Percentiles rank a stretch among this genome's conserved stretches.
Conservation (phyloP, 2,888 invertebrate species). For the Rhamphomyia laevipes region DNA sequence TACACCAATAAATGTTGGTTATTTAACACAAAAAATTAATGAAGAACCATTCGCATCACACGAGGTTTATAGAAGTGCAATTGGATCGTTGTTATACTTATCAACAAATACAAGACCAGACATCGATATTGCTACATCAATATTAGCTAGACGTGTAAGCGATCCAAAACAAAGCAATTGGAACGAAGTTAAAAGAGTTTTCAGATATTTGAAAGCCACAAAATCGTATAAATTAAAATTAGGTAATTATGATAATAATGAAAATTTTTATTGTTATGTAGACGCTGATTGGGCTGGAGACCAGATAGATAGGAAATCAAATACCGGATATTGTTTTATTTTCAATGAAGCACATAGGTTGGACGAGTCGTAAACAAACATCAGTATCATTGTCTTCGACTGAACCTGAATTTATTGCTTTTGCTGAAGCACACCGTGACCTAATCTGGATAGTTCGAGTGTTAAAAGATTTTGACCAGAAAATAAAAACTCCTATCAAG, state of each 20-base stretch:
- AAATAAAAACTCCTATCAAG: not conserved
- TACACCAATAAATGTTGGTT: slow-evolving; percentile 6
- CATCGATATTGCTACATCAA: slow-evolving; percentile 13
- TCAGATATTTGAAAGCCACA: slow-evolving; percentile 16
- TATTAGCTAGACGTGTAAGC: slow-evolving; percentile 11
- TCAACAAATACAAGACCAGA: slow-evolving; percentile 17
- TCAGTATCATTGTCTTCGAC: not conserved
- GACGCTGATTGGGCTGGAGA: slow-evolving; percentile 22
- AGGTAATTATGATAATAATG: not conserved
- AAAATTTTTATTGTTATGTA: not conserved
- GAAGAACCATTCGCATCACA: not conserved
- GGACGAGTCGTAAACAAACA: slow-evolving; percentile 18
- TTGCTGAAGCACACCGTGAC: not conserved
- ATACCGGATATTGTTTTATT: slow-evolving; percentile 18
- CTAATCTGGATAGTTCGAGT: not conserved
- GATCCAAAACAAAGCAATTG: slow-evolving; percentile 6
- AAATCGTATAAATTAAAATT: not conserved
- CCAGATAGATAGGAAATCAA: slow-evolving; percentile 18
- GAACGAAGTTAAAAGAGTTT: slow-evolving; percentile 9
- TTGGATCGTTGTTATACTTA: slow-evolving; percentile 17
- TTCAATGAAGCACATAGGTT: slow-evolving; percentile 14
- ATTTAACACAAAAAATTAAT: not conserved
- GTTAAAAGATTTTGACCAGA: not conserved
- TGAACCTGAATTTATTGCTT: not conserved
- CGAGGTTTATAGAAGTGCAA: slow-evolving; percentile 11